These are phyloP conservation scores for Tenualosa ilisha DNA, from an alignment of 2,797 vertebrate genomes.

Conservation along the genomic window DNA sequence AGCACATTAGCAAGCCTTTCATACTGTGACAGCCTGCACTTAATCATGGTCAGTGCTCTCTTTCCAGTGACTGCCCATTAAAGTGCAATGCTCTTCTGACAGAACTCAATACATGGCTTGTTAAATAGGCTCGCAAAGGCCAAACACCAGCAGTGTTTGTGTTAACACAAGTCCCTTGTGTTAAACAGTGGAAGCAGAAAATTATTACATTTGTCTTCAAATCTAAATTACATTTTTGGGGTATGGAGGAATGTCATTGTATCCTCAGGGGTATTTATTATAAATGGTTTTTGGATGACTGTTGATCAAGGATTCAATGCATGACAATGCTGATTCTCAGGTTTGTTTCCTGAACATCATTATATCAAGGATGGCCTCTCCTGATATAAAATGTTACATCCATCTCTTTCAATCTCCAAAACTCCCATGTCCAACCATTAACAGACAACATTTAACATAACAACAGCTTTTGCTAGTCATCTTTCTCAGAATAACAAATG, in stretches of 20 bases:
- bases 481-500: not conserved
- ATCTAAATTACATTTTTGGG: not conserved
- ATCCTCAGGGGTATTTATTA: not conserved
- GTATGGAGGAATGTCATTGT: not conserved
- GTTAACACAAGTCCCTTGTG: not conserved
- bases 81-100: not conserved
- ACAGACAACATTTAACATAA: slow-evolving; percentile 3
- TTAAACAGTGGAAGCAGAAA: not conserved
- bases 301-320: not conserved
- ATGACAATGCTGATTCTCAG: not conserved
- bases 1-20: not conserved
- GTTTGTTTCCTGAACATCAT: not conserved
- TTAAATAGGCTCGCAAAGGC: not conserved
- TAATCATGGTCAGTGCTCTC: not conserved
- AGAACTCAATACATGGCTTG: not conserved
- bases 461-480: not conserved
- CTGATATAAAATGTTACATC: not conserved
- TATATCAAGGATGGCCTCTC: not conserved
- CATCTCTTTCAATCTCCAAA: not conserved
- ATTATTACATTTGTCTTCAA: not conserved
- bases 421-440: not conserved
- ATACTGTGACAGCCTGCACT: not conserved
- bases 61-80: not conserved
- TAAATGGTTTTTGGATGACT: not conserved
- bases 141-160: not conserved